A percentile compares a stretch with the other conserved stretches of the same genome.
Conservation (phyloP, 2,888 invertebrate genomes). For the Chouioia cunea region DNA sequence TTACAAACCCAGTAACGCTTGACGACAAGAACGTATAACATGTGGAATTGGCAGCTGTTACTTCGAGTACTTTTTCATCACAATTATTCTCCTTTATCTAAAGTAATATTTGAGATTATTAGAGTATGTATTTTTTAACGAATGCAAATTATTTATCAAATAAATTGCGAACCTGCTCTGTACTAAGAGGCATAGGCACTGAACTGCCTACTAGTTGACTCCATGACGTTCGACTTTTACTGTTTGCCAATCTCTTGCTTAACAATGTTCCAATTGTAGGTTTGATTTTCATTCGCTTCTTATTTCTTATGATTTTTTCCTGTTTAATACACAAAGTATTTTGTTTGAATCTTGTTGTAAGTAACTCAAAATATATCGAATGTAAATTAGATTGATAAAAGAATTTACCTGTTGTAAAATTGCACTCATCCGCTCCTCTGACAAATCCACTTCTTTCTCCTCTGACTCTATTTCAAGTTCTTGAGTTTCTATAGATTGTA, state of each 20-base stretch:
- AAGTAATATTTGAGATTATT: conserved; percentile 20
- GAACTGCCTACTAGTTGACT: conserved; percentile 51
- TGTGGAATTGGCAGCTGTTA: conserved; percentile 63
- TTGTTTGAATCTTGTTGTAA: not conserved
- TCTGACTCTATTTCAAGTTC: not conserved
- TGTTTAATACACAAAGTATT: conserved; percentile 47
- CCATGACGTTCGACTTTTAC: conserved; percentile 55
- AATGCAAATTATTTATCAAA: conserved; percentile 5
- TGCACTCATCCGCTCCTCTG: conserved; percentile 61
- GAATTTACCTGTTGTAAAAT: conserved; percentile 56
- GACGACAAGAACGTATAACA: conserved; percentile 61
- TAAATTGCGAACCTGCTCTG: conserved; percentile 53
- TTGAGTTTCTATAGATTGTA: not conserved
- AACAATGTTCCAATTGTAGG: conserved; percentile 55
- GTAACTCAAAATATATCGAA: not conserved
- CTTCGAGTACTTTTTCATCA: conserved; percentile 56
- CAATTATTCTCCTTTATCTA: conserved; percentile 55
- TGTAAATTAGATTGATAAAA: not conserved
- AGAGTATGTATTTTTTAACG: conserved; percentile 1
- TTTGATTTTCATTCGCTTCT: conserved; percentile 54
- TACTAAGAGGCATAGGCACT: conserved; percentile 50
- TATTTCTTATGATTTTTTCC: conserved; percentile 58
- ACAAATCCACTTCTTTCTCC: conserved; percentile 47
- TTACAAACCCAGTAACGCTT: conserved; percentile 49
- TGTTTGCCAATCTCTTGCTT: conserved; percentile 50